A percentile compares a stretch with the other conserved stretches of the same genome.
Conservation (phyloP, 2,113 vertebrate species). For the Thalassoma bifasciatum region DNA sequence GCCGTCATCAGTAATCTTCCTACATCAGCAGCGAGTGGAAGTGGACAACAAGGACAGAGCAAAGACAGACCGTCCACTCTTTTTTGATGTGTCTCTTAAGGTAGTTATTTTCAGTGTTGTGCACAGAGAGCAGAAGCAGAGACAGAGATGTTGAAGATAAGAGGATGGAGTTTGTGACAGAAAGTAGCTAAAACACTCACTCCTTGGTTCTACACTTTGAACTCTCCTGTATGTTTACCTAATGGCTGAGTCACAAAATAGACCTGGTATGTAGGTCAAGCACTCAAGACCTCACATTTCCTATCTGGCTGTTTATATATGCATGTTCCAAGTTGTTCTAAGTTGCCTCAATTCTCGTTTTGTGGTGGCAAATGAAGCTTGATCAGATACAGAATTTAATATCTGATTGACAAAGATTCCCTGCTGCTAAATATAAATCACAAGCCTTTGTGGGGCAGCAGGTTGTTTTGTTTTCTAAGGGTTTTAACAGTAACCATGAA, state of each 20-base stretch:
- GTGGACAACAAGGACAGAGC: neutral
- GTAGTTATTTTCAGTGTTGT: neutral
- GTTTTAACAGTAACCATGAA: too few relatives aligned
- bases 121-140: too few relatives aligned
- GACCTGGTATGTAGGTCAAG: slow-evolving; percentile 19
- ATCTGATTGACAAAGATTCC: too few relatives aligned
- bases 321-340: neutral
- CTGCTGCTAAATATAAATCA: neutral
- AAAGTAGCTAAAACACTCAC: neutral
- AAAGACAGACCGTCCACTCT: slow-evolving; percentile 20
- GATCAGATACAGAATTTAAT: neutral
- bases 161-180: neutral
- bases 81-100: neutral
- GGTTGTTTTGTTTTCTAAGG: too few relatives aligned
- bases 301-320: neutral
- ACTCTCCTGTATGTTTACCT: neutral
- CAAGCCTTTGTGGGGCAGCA: neutral
- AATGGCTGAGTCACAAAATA: neutral
- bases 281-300: neutral
- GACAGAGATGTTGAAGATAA: neutral
- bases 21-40: slow-evolving; percentile 7
- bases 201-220: neutral
- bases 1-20: slow-evolving; percentile 46
- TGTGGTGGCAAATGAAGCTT: slow-evolving; percentile 16
- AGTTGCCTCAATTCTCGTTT: slow-evolving; percentile 6